Evolutionary conservation across 2,888 invertebrate species (phyloP), one percentile per base, ranked within the genome.

Genomic region (Nomada ferruginata): DNA sequence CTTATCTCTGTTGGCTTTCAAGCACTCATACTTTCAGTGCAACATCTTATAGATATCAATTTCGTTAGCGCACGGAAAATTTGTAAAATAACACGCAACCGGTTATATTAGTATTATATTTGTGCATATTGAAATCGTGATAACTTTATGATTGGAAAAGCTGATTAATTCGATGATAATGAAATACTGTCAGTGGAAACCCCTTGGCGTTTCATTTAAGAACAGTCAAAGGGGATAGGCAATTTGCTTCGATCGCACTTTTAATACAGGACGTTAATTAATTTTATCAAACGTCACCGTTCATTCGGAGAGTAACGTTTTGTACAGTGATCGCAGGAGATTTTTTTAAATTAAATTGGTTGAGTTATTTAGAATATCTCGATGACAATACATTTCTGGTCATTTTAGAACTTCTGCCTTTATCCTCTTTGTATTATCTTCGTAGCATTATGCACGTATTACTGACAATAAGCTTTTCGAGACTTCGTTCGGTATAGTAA

Each of bases 91-190:
- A 36, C 36, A 0, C 36, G 36, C 36, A 5, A 36, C 36, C 7
- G 36, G 7, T 36, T 5, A 5, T 36, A 36, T 36, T 7, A 36
- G 5, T 36, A 7, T 36, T 36, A 47, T 15, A 47, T 15, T 47
- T 3, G 2, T 10, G 36, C 36, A 5, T 15, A 47, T 47, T 15
- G 26, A 55, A 23, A 26, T 29, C 55, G 44, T 15, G 65, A 23
- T 1, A 18, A 15, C 15, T 44, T 60, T 42, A 50, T 44, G 42
- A 42, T 47, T 9, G 23, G 20, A 36, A 1, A 13, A 52, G 69
- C 26, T 69, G 47, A 69, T 69, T 69, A 69, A 59, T 26, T 47
- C 4, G 2, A 69, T 47, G 47, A 59, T 47, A 69, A 47, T 47
- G 26, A 44, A 29, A 44, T 23, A 2, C 18, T 26, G 26, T 11